These are phyloP conservation scores for Drosophila nikananu DNA, from an alignment of 1,140 invertebrate genomes.

Conservation along the genomic window DNA sequence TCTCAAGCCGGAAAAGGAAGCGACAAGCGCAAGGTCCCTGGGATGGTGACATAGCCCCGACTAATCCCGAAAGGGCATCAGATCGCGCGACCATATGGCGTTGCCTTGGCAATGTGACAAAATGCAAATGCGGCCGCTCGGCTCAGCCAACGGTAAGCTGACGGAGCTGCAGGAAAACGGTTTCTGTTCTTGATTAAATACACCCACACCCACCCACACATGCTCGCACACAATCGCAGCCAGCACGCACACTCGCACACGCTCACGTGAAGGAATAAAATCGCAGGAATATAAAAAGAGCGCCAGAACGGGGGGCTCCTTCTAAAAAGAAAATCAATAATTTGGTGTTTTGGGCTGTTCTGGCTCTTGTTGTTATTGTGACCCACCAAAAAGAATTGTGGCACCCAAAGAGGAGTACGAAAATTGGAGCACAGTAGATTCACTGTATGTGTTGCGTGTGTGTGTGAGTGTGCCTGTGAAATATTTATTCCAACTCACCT, in stretches of 20 bases:
- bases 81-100: conserved; percentile 64
- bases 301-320: conserved; percentile 57
- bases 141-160: conserved; percentile 41
- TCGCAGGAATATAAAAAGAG: conserved; percentile 58
- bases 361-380: conserved; percentile 36
- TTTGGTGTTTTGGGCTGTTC: conserved; percentile 55
- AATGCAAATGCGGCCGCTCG: conserved; percentile 63
- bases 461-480: conserved; percentile 8
- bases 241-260: conserved; percentile 11
- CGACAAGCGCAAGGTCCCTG: neutral
- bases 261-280: conserved; percentile 23
- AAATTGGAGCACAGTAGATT: conserved; percentile 61
- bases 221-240: conserved; percentile 1
- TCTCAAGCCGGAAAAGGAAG: neutral
- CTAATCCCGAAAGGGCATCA: conserved; percentile 34
- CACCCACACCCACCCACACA: conserved; percentile 11
- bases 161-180: conserved; percentile 41
- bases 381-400: conserved; percentile 51
- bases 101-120: conserved; percentile 79
- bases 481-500: conserved; percentile 42
- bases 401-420: conserved; percentile 44
- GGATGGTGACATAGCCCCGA: neutral
- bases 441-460: neutral
- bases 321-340: conserved; percentile 69
- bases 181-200: conserved; percentile 57